phyloP scores from a whole-genome alignment of 2,113 vertebrate genomes.

The Phrynosoma platyrhinos region DNA sequence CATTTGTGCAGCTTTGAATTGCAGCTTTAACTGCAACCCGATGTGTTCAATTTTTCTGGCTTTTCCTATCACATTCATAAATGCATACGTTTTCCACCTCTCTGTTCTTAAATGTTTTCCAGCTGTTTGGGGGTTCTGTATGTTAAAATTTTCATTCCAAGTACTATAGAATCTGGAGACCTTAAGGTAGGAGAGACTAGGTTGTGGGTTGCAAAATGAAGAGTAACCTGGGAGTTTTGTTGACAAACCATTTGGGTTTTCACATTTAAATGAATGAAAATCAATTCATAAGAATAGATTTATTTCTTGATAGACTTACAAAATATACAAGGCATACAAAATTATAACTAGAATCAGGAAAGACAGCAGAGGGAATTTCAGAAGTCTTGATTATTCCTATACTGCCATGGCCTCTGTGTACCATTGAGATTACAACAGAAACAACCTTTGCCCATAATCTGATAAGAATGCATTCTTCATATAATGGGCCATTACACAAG shows the following conservation, averaged over 20 bases:
- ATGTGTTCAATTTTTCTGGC: constrained; percentile 42
- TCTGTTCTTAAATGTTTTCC: constrained; percentile 57
- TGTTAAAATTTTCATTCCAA: constrained; percentile 36
- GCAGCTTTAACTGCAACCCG: constrained; percentile 14
- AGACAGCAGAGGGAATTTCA: neutral
- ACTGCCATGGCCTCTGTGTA: neutral
- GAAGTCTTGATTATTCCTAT: neutral
- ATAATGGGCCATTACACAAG: too few relatives aligned
- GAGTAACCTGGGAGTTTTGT: constrained; percentile 45
- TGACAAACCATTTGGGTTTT: constrained; percentile 47
- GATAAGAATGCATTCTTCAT: too few relatives aligned
- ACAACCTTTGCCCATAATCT: too few relatives aligned
- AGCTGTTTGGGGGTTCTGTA: constrained; percentile 44
- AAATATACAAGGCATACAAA: neutral
- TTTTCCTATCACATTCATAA: constrained; percentile 47
- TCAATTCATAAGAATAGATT: neutral
- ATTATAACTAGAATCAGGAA: neutral
- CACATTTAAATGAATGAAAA: constrained; percentile 33
- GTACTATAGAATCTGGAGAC: constrained; percentile 28
- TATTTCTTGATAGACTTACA: neutral
- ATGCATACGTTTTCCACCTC: constrained; percentile 62
- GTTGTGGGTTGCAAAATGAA: constrained; percentile 51
- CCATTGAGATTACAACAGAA: too few relatives aligned
- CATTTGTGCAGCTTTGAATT: neutral
- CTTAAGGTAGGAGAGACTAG: constrained; percentile 38